phyloP scores from a whole-genome alignment of 2,113 vertebrate species.

The Megaceryle torquata region DNA sequence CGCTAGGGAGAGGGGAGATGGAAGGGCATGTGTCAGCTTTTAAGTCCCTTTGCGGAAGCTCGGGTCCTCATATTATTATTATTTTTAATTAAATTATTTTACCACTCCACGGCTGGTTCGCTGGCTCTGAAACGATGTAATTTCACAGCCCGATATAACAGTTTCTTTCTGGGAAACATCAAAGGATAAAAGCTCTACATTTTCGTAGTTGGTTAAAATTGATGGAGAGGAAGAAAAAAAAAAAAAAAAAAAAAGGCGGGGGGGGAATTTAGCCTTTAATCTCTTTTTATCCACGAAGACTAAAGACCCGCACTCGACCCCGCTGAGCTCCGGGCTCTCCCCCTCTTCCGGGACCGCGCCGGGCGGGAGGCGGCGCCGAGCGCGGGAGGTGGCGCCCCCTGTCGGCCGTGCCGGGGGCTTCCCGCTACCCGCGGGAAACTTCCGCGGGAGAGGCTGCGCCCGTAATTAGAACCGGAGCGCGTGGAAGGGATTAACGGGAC shows the following conservation, averaged over 20 bases:
- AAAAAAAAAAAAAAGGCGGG: neutral
- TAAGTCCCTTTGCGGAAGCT: slow-evolving; percentile 61
- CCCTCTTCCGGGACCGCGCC: slow-evolving; percentile 52
- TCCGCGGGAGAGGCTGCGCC: neutral
- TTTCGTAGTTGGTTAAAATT: slow-evolving; percentile 75
- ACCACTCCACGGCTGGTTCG: slow-evolving; percentile 48
- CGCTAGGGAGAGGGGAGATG: slow-evolving; percentile 30
- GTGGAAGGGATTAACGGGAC: neutral
- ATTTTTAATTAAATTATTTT: slow-evolving; percentile 79
- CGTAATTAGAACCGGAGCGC: neutral
- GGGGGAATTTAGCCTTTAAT: slow-evolving; percentile 73
- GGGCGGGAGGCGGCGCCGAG: slow-evolving; percentile 61
- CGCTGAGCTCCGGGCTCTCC: slow-evolving; percentile 45
- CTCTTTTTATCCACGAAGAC: slow-evolving; percentile 75
- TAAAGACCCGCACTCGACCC: slow-evolving; percentile 70
- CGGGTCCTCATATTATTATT: slow-evolving; percentile 53
- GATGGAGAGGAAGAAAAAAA: neutral
- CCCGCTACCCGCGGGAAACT: neutral
- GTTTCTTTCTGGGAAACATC: slow-evolving; percentile 74
- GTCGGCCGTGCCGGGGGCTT: slow-evolving; percentile 58
- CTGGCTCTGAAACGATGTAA: slow-evolving; percentile 66
- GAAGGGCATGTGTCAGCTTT: slow-evolving; percentile 62
- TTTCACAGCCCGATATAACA: slow-evolving; percentile 65
- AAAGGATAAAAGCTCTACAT: slow-evolving; percentile 73
- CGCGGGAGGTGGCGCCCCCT: slow-evolving; percentile 71